phyloP scores from a whole-genome alignment of 2,888 invertebrate genomes.

The Bombyx huttoni region DNA sequence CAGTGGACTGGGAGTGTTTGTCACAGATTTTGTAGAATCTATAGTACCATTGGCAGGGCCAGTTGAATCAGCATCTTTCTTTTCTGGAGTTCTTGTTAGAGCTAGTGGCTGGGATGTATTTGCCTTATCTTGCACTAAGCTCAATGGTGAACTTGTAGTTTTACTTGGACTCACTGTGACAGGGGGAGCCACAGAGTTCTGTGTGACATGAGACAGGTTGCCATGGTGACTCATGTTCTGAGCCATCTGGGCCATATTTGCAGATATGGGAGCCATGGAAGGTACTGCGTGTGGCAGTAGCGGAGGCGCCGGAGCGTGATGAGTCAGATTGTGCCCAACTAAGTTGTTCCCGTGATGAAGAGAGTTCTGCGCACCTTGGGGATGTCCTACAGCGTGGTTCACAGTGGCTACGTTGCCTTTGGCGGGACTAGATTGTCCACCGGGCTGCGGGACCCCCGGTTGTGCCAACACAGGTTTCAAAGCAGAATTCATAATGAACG shows the following conservation, averaged over 20 bases:
- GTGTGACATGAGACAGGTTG: slow-evolving; percentile 56
- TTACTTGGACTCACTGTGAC: slow-evolving; percentile 45
- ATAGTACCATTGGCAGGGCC: slow-evolving; percentile 57
- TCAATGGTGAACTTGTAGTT: slow-evolving; percentile 49
- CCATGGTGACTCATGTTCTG: slow-evolving; percentile 70
- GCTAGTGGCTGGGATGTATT: slow-evolving; percentile 45
- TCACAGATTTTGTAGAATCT: slow-evolving; percentile 48
- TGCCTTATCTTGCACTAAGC: slow-evolving; percentile 56
- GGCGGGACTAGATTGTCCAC: slow-evolving; percentile 54
- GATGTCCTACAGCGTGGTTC: slow-evolving; percentile 51
- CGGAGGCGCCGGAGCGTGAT: slow-evolving; percentile 42
- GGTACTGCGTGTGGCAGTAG: slow-evolving; percentile 46
- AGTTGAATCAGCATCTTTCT: slow-evolving; percentile 54
- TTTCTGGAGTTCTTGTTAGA: slow-evolving; percentile 59
- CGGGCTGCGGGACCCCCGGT: slow-evolving; percentile 59
- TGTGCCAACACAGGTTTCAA: slow-evolving; percentile 73
- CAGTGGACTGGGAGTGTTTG: slow-evolving; percentile 36
- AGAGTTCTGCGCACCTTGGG: slow-evolving; percentile 55
- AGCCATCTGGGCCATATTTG: slow-evolving; percentile 68
- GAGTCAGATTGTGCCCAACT: slow-evolving; percentile 53
- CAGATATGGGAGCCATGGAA: slow-evolving; percentile 64
- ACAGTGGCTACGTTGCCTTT: slow-evolving; percentile 57
- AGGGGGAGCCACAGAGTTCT: slow-evolving; percentile 44
- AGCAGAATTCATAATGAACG: slow-evolving; percentile 73
- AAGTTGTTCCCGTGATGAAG: slow-evolving; percentile 44